phyloP scores from a whole-genome alignment of 2,797 vertebrate genomes.

The Phyllotis vaccarum region DNA sequence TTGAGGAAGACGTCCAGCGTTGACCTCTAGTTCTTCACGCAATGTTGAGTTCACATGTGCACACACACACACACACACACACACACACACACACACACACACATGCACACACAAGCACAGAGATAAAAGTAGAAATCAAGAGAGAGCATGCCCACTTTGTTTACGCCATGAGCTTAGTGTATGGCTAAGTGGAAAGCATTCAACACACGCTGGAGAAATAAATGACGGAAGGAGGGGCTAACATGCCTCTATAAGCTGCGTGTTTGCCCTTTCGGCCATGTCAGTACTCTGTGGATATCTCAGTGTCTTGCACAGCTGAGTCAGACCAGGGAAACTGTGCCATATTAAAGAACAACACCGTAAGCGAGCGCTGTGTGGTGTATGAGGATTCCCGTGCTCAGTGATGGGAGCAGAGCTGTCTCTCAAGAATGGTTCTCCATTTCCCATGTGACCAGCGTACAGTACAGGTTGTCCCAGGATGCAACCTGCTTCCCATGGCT shows the following conservation, averaged over 20 bases:
- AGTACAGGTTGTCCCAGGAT: too few relatives aligned
- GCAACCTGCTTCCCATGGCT: background rate
- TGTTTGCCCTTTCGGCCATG: background rate
- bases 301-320: background rate
- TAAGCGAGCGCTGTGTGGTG: background rate
- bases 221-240: background rate
- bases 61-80: background rate
- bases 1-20: background rate
- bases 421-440: background rate
- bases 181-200: background rate
- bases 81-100: too few relatives aligned
- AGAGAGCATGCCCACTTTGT: too few relatives aligned
- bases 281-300: background rate
- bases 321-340: background rate
- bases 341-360: background rate
- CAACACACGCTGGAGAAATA: background rate
- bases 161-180: background rate
- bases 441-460: rapidly evolving
- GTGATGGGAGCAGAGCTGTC: background rate
- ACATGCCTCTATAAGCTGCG: background rate
- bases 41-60: too few relatives aligned
- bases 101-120: too few relatives aligned
- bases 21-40: background rate
- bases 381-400: background rate
- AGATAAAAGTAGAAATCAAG: background rate